These are phyloP conservation scores for Pelodiscus sinensis DNA, from an alignment of 2,113 vertebrate genomes.

Conservation along the genomic window DNA sequence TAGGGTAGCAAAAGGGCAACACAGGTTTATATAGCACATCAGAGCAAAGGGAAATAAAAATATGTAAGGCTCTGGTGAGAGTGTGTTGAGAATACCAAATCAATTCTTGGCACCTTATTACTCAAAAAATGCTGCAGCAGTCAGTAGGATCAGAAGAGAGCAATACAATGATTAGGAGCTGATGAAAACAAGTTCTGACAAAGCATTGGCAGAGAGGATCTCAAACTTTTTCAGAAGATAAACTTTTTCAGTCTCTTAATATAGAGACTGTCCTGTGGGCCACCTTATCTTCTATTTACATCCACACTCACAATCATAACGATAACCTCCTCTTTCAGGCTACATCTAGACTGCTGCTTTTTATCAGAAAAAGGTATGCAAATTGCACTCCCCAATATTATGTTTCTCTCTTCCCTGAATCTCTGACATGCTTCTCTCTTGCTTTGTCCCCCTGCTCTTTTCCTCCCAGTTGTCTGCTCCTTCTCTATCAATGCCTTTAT, in stretches of 20 bases:
- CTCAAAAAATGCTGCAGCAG: neutral
- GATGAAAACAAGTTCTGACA: neutral
- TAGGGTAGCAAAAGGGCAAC: neutral
- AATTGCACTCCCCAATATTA: too few species aligned
- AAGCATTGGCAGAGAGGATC: neutral
- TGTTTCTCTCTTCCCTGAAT: too few species aligned
- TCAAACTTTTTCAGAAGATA: neutral
- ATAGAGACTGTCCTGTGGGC: neutral
- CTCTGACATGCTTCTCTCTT: neutral
- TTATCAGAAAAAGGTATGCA: too few species aligned
- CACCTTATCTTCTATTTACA: neutral
- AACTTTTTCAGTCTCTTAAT: neutral
- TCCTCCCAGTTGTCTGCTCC: neutral
- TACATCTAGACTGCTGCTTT: too few species aligned
- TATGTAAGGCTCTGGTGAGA: rapidly evolving
- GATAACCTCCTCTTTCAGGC: neutral
- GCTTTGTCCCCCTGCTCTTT: neutral
- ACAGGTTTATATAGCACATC: neutral
- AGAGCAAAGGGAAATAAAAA: neutral
- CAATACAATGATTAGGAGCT: neutral
- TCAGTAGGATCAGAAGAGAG: too few species aligned
- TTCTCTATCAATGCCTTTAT: neutral
- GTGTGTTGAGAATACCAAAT: neutral
- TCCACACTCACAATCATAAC: neutral
- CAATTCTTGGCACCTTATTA: neutral